Evolutionary conservation across 1,140 invertebrate genomes (phyloP).

Genomic region (Drosophila nasuta): DNA sequence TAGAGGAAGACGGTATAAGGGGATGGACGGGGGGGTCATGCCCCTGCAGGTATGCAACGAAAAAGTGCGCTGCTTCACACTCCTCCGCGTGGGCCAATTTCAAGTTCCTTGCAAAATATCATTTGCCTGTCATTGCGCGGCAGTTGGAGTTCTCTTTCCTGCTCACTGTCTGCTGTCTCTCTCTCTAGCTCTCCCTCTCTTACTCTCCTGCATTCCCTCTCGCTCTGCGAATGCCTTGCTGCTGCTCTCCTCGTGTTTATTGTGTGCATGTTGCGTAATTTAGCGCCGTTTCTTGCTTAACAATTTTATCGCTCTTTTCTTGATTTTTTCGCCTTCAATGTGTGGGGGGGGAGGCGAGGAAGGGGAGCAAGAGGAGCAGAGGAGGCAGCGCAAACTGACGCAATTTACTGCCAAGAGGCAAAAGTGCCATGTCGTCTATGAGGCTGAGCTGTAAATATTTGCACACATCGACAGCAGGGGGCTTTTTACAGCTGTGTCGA

Average conservation of each 20-base stretch:
- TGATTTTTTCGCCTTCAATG: conserved; percentile 3
- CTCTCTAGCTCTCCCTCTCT: neutral
- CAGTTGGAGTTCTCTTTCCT: too few species aligned
- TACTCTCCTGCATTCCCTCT: neutral
- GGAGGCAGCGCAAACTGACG: conserved; percentile 12
- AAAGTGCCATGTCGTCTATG: conserved; percentile 24
- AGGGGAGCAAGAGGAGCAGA: too few species aligned
- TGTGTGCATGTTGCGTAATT: conserved; percentile 69
- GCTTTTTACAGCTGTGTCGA: conserved; percentile 48
- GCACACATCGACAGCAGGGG: conserved; percentile 32
- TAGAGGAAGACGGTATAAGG: neutral
- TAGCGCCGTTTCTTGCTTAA: conserved; percentile 70
- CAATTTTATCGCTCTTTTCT: conserved; percentile 67
- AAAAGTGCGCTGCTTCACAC: conserved; percentile 62
- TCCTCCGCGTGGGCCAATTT: conserved; percentile 25
- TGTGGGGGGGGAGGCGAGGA: too few species aligned
- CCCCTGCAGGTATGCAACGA: conserved; percentile 79
- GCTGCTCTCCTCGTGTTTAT: conserved; percentile 11
- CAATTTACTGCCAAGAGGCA: conserved; percentile 53
- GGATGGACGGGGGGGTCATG: neutral
- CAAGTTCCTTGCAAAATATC: conserved; percentile 34
- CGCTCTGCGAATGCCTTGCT: too few species aligned
- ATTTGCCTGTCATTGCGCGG: conserved; percentile 39
- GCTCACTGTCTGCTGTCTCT: neutral
- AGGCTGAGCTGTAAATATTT: conserved; percentile 50